Conservation (phyloP, 1,140 invertebrate genomes). For the Micrasema longulum region DNA sequence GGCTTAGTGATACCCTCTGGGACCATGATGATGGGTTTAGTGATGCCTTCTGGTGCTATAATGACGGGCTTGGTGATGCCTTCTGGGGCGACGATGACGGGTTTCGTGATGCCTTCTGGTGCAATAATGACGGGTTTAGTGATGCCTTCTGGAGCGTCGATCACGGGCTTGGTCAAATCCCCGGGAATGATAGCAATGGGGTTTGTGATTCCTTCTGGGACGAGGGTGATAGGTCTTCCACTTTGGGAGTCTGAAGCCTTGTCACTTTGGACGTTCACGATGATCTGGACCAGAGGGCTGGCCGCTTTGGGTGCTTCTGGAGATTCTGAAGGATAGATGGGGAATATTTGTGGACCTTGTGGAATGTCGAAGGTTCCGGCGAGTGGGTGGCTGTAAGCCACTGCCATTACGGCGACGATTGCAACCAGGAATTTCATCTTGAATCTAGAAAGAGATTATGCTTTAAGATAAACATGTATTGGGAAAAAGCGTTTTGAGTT, state of each 20-base stretch:
- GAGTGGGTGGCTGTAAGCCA: not conserved
- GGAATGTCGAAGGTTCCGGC: constrained; percentile 10
- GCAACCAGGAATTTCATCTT: constrained; percentile 30
- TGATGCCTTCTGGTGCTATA: not conserved
- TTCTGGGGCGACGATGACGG: not conserved
- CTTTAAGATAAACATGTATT: no score
- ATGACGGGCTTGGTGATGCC: constrained; percentile 11
- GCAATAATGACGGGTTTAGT: constrained; percentile 2
- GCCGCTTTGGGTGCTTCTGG: not conserved
- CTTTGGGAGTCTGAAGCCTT: constrained; percentile 1
- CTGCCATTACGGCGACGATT: constrained; percentile 15
- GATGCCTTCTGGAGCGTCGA: not conserved
- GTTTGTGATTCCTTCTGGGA: not conserved
- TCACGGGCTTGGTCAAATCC: not conserved
- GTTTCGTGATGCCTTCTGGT: not conserved
- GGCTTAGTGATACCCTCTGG: constrained; percentile 14
- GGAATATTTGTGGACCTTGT: not conserved
- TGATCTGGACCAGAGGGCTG: constrained; percentile 18
- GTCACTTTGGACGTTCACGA: not conserved
- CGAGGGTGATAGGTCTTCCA: constrained; percentile 2
- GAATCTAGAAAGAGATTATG: not conserved
- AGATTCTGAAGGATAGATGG: not conserved
- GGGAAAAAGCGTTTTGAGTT: no score
- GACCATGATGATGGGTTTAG: not conserved
- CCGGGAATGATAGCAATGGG: not conserved